Evolutionary conservation across 23 tunicate genomes (phyloP).

Genomic region (Trididemnum clinides): DNA sequence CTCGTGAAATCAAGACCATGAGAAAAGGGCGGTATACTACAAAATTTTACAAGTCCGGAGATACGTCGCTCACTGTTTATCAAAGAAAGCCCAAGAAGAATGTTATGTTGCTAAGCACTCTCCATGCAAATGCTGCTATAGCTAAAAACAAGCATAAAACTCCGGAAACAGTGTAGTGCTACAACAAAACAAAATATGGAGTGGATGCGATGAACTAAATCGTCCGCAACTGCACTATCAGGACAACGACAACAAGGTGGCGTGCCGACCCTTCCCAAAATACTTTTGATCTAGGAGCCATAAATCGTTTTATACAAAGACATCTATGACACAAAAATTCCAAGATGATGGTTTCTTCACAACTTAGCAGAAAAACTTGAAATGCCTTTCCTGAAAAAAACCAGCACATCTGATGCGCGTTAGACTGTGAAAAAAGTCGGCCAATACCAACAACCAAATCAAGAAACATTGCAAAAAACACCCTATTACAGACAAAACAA

Average conservation of each 20-base stretch:
- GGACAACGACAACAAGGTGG: conserved; percentile 9
- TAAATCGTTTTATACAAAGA: neutral
- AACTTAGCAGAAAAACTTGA: neutral
- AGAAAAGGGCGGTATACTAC: neutral
- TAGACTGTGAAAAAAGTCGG: neutral
- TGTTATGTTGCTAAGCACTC: neutral
- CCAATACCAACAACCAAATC: neutral
- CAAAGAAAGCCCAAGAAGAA: neutral
- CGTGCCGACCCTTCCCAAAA: neutral
- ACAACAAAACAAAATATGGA: neutral
- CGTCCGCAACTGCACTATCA: neutral
- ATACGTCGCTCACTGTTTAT: neutral
- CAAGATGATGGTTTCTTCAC: neutral
- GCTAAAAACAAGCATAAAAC: neutral
- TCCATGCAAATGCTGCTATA: neutral
- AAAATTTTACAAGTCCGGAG: neutral
- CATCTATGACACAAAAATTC: neutral
- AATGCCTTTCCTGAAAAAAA: neutral
- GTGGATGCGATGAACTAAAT: conserved; percentile 2
- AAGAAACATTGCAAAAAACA: neutral
- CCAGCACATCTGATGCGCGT: neutral
- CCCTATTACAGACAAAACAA: neutral
- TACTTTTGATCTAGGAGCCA: neutral
- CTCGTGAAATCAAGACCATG: neutral
- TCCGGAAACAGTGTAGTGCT: neutral